A percentile compares a stretch with the other conserved stretches of the same genome.
These are phyloP conservation scores for Epinotia nisella DNA, from an alignment of 2,888 invertebrate species.

Conservation along the genomic window DNA sequence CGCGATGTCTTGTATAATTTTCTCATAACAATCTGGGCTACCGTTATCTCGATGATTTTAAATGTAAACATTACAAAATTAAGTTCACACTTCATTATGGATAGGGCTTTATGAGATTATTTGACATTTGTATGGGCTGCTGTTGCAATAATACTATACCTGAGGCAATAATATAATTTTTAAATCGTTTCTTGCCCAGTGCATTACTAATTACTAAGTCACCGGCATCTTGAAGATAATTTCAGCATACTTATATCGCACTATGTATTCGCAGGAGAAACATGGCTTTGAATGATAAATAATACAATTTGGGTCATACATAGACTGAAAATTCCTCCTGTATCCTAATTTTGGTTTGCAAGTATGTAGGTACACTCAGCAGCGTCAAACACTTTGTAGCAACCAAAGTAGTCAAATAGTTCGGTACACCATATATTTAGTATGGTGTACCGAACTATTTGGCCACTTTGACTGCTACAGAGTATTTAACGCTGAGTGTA, in stretches of 20 bases:
- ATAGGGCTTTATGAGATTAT: conserved; percentile 7
- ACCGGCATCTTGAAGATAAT: neutral
- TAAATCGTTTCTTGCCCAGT: neutral
- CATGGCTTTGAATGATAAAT: no score
- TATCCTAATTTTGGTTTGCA: no score
- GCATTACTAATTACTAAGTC: neutral
- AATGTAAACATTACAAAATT: conserved; percentile 22
- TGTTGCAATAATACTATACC: conserved; percentile 1
- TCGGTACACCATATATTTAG: no score
- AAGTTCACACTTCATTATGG: conserved; percentile 23
- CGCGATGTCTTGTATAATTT: conserved; percentile 28
- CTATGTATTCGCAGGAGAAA: neutral
- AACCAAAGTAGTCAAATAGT: no score
- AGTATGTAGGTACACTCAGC: no score
- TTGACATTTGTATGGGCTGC: neutral
- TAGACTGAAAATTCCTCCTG: no score
- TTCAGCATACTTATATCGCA: neutral
- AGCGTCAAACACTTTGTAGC: no score
- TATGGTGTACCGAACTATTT: no score
- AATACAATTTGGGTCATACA: no score
- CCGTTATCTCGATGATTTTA: conserved; percentile 4
- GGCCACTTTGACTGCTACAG: no score
- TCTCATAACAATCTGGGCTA: conserved; percentile 4
- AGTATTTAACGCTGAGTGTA: no score
- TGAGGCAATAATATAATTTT: neutral